These are phyloP conservation scores for Ciconia nigra DNA, from an alignment of 2,797 vertebrate genomes.

Conservation along the genomic window DNA sequence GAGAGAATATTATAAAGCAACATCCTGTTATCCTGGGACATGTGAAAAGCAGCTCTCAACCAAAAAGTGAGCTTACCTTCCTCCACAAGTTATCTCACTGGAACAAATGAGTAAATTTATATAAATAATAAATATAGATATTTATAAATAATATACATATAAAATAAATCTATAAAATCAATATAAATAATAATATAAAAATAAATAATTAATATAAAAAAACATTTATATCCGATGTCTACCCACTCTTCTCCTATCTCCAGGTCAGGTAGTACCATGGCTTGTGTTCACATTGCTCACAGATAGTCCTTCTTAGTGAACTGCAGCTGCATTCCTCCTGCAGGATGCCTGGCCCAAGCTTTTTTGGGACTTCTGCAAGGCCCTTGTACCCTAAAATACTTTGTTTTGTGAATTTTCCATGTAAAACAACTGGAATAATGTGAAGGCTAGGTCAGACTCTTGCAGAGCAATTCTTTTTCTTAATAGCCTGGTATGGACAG, in stretches of 20 bases:
- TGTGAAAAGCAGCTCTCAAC: not conserved
- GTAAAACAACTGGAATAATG: not conserved
- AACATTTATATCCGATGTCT: not conserved
- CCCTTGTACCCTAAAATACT: not conserved
- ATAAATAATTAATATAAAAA: not conserved
- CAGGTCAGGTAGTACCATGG: not conserved
- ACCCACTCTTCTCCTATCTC: not conserved
- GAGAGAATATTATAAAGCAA: not conserved
- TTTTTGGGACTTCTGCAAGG: not conserved
- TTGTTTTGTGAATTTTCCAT: not conserved
- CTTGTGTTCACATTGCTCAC: not conserved
- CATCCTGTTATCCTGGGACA: not conserved
- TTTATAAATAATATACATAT: not conserved
- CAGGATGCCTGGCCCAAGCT: not conserved
- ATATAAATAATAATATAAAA: not conserved
- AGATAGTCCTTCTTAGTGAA: not conserved
- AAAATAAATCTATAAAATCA: not conserved
- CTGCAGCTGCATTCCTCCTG: not conserved
- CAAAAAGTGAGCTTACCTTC: not conserved
- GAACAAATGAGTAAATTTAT: not conserved
- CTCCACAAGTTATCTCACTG: not conserved
- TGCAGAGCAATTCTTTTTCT: not conserved
- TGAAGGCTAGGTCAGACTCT: not conserved
- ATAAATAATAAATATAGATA: not conserved
- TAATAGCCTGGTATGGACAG: not conserved